phyloP scores from a whole-genome alignment of 2,888 invertebrate genomes.

The Tipula helvola region DNA sequence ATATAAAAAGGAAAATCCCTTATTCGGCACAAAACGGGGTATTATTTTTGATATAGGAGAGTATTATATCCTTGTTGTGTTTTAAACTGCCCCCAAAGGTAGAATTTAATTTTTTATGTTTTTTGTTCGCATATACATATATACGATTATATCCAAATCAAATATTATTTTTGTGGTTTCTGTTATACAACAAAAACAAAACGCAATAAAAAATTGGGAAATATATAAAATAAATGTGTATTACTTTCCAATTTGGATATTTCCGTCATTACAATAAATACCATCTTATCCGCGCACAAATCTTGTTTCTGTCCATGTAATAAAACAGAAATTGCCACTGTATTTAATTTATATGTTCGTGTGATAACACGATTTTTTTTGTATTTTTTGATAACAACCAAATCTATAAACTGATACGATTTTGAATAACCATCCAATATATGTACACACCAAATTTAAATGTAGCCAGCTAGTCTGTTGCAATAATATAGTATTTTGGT shows the following conservation, averaged over 20 bases:
- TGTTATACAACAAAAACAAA: not conserved
- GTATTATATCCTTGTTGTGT: not conserved
- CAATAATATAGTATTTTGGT: not conserved
- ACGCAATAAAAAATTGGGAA: not conserved
- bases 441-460: not conserved
- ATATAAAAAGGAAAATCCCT: not conserved
- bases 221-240: not conserved
- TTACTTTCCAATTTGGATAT: not conserved
- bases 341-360: not conserved
- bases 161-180: not conserved
- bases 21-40: not conserved
- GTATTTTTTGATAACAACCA: not conserved
- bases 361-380: not conserved
- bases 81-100: constrained; percentile 4
- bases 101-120: not conserved
- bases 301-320: not conserved
- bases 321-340: not conserved
- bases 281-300: not conserved
- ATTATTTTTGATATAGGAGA: not conserved
- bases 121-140: not conserved
- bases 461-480: not conserved
- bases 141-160: not conserved
- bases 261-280: not conserved
- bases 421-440: not conserved
- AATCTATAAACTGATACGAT: not conserved